These are phyloP conservation scores for Clinocottus analis DNA, from an alignment of 2,113 vertebrate genomes.

Conservation along the genomic window DNA sequence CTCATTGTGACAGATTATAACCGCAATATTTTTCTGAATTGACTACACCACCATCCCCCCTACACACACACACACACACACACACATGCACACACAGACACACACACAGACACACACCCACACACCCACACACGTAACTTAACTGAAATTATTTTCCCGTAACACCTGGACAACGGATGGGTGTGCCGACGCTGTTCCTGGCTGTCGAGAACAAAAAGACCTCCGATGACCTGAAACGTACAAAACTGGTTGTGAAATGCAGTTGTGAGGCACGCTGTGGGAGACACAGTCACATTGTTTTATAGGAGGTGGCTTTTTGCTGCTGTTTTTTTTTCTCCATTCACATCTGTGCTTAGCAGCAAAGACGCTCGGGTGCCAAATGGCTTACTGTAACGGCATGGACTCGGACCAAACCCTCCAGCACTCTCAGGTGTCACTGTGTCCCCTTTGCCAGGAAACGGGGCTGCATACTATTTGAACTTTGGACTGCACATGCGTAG, in stretches of 20 bases:
- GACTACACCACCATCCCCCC: slow-evolving; percentile 19
- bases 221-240: slow-evolving; percentile 11
- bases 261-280: background rate
- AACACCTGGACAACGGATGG: slow-evolving; percentile 52
- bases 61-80: background rate
- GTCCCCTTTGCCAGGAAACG: slow-evolving; percentile 53
- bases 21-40: slow-evolving; percentile 39
- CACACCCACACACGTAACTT: slow-evolving; percentile 25
- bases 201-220: slow-evolving; percentile 24
- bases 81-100: background rate
- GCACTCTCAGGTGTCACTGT: slow-evolving; percentile 73
- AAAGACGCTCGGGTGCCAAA: slow-evolving; percentile 57
- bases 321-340: background rate
- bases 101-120: no score
- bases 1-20: slow-evolving; percentile 51
- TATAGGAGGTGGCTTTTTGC: background rate
- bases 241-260: slow-evolving; percentile 27
- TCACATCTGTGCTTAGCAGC: slow-evolving; percentile 58
- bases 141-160: slow-evolving; percentile 42
- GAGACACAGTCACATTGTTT: slow-evolving; percentile 29
- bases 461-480: slow-evolving; percentile 35
- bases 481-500: slow-evolving; percentile 14
- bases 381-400: slow-evolving; percentile 70
- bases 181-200: slow-evolving; percentile 27
- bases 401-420: slow-evolving; percentile 60